Conservation (phyloP, 1,140 invertebrate genomes). For the Diorhabda elongata region DNA sequence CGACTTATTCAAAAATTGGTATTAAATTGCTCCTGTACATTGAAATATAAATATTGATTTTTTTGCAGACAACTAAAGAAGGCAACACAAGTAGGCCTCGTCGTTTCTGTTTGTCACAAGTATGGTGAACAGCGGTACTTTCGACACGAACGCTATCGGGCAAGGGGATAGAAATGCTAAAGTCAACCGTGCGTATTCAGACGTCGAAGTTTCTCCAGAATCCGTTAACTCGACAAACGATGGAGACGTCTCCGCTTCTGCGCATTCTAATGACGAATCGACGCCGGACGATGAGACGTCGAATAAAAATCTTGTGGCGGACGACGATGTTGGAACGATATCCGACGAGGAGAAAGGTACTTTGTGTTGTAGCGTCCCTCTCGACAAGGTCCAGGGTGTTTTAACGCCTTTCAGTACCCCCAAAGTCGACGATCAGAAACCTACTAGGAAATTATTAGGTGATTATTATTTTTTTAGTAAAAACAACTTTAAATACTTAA, state of each 20-base stretch:
- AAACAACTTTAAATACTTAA: too few species aligned
- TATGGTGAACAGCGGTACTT: slow-evolving; percentile 44
- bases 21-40: too few species aligned
- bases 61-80: background rate
- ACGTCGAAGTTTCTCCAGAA: slow-evolving; percentile 19
- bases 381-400: slow-evolving; percentile 23
- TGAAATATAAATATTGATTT: too few species aligned
- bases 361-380: slow-evolving; percentile 29
- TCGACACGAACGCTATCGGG: slow-evolving; percentile 32
- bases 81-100: background rate
- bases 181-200: slow-evolving; percentile 29
- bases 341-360: slow-evolving; percentile 18
- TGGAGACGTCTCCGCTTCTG: slow-evolving; percentile 25
- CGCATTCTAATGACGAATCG: slow-evolving; percentile 17
- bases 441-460: slow-evolving; percentile 11
- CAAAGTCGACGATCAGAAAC: slow-evolving; percentile 9
- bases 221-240: slow-evolving; percentile 28
- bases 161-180: slow-evolving; percentile 36
- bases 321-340: background rate
- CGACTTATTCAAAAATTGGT: too few species aligned
- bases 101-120: slow-evolving; percentile 7
- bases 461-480: background rate
- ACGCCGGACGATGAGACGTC: slow-evolving; percentile 25
- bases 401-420: background rate
- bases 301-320: slow-evolving; percentile 10